These are phyloP conservation scores for Embidobia sp. DNA, from an alignment of 2,888 invertebrate species.

Conservation along the genomic window DNA sequence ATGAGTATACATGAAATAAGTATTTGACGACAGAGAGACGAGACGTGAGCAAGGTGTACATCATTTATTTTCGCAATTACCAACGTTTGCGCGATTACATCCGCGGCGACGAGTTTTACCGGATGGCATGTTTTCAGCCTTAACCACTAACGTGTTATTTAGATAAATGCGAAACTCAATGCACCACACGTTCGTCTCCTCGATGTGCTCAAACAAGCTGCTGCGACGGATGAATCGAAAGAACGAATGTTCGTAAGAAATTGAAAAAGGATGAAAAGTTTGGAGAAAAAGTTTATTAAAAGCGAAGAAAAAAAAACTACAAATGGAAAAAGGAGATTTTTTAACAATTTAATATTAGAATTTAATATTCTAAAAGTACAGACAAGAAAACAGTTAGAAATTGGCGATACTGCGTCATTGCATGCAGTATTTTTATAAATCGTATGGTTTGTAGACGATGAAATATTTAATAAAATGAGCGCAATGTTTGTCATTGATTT, in stretches of 20 bases:
- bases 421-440: too few relatives aligned
- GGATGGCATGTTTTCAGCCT: slow-evolving; percentile 53
- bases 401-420: too few relatives aligned
- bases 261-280: slow-evolving; percentile 1
- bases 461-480: too few relatives aligned
- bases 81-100: slow-evolving; percentile 59
- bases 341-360: too few relatives aligned
- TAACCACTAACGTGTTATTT: slow-evolving; percentile 61
- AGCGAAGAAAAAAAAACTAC: too few relatives aligned
- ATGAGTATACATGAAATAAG: slow-evolving; percentile 62
- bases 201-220: slow-evolving; percentile 47
- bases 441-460: too few relatives aligned
- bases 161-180: slow-evolving; percentile 56
- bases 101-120: slow-evolving; percentile 64
- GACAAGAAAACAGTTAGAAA: too few relatives aligned
- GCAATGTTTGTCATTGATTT: slow-evolving; percentile 27
- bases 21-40: slow-evolving; percentile 60
- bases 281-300: background rate
- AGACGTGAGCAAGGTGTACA: slow-evolving; percentile 46
- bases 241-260: too few relatives aligned
- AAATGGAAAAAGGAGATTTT: too few relatives aligned
- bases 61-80: slow-evolving; percentile 62
- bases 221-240: slow-evolving; percentile 3
- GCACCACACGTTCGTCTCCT: slow-evolving; percentile 31
- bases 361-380: too few relatives aligned